Evolutionary conservation across 2,888 invertebrate genomes (phyloP).

Genomic region (Lepidocyrtoides sp.): DNA sequence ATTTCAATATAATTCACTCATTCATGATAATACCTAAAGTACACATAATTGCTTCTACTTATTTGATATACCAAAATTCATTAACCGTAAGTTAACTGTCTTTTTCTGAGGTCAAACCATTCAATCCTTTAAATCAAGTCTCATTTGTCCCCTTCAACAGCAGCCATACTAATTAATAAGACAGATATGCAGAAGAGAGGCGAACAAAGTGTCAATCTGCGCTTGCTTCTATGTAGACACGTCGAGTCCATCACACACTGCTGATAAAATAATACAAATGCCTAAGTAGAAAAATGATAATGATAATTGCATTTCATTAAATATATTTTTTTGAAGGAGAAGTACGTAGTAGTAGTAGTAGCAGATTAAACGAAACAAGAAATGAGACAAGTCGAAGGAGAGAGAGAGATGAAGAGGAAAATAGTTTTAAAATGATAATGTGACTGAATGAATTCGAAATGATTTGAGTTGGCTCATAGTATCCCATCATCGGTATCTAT

Average conservation of each 20-base stretch:
- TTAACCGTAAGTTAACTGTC: no score
- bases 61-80: neutral
- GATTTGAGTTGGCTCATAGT: no score
- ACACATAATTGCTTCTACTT: no score
- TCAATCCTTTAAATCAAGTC: neutral
- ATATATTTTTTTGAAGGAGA: neutral
- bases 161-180: neutral
- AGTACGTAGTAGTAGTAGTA: no score
- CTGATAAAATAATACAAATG: no score
- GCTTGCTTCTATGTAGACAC: no score
- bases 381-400: neutral
- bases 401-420: neutral
- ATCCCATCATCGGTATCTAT: neutral
- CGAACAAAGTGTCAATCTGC: neutral
- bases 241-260: no score
- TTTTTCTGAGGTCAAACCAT: neutral
- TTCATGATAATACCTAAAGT: no score
- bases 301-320: neutral
- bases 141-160: neutral
- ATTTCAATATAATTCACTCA: no score
- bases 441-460: neutral
- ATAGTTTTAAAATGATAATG: slow-evolving; percentile 50
- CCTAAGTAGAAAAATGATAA: neutral
- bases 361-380: no score
- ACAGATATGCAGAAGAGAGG: neutral